These are phyloP conservation scores for Druceiella hillmani DNA, from an alignment of 2,888 invertebrate genomes.

Conservation along the genomic window DNA sequence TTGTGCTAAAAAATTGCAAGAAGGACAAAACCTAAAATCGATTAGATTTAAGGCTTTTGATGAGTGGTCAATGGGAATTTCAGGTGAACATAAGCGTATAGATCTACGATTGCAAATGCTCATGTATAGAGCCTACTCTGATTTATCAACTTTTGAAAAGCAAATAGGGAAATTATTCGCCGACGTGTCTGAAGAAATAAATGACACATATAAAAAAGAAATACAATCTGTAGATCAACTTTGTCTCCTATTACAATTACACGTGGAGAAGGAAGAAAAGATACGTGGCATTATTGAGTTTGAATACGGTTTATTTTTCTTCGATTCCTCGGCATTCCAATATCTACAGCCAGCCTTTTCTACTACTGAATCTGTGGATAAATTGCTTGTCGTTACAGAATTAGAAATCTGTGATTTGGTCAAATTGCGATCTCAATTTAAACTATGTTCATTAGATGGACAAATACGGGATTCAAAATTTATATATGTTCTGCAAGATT, in stretches of 20 bases:
- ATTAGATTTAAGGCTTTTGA: constrained; percentile 45
- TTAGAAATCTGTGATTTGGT: constrained; percentile 39
- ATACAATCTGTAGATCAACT: constrained; percentile 46
- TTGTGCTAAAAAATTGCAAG: no score
- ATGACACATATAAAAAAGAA: constrained; percentile 41
- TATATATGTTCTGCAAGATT: constrained; percentile 49
- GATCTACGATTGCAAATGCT: constrained; percentile 38
- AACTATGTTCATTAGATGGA: constrained; percentile 41
- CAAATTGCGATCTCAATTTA: constrained; percentile 35
- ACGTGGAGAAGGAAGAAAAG: constrained; percentile 43
- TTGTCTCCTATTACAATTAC: constrained; percentile 47
- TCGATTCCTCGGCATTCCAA: constrained; percentile 42
- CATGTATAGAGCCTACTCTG: constrained; percentile 37
- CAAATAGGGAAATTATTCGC: constrained; percentile 40
- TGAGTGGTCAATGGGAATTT: constrained; percentile 54
- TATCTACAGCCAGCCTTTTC: constrained; percentile 29
- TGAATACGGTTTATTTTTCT: constrained; percentile 44
- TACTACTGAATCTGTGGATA: constrained; percentile 25
- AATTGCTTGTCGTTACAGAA: constrained; percentile 30
- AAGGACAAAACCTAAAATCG: constrained; percentile 36
- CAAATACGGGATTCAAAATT: constrained; percentile 42
- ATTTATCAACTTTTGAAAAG: constrained; percentile 43
- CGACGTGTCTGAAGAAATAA: constrained; percentile 40
- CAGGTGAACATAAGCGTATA: constrained; percentile 51
- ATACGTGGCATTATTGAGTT: constrained; percentile 45